Conservation (phyloP, 2,113 vertebrate genomes). For the Solenodon paradoxus region DNA sequence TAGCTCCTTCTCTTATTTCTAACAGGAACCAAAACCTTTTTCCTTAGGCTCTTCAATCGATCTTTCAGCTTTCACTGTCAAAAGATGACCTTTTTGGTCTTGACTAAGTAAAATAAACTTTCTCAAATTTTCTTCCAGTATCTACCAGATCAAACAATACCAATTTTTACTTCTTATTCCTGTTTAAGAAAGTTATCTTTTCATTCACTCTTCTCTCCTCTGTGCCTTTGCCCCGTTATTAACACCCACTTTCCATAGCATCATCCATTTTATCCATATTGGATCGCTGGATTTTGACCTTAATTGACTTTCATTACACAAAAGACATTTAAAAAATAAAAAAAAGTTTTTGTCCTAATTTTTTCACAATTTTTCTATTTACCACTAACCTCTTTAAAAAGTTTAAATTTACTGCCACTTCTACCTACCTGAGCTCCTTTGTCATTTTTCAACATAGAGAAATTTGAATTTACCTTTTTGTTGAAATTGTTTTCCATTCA, state of each 20-base stretch:
- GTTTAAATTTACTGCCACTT: neutral
- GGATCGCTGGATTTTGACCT: neutral
- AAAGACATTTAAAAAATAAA: neutral
- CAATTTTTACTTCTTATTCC: neutral
- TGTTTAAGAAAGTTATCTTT: neutral
- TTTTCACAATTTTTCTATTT: neutral
- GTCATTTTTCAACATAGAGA: neutral
- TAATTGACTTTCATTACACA: neutral
- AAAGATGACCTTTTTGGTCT: conserved; percentile 5
- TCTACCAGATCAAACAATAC: neutral
- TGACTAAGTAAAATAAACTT: neutral
- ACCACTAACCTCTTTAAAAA: neutral
- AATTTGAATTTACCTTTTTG: neutral
- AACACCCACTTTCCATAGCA: neutral
- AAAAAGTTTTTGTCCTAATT: neutral
- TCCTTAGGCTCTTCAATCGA: neutral
- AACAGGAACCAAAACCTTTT: neutral
- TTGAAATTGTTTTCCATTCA: neutral
- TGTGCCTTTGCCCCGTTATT: neutral
- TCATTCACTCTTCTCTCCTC: neutral
- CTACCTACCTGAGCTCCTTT: neutral
- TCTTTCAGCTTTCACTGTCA: neutral
- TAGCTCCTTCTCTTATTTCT: neutral
- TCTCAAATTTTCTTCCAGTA: neutral
- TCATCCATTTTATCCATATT: conserved; percentile 13